A percentile compares a stretch with the other conserved stretches of the same genome.
Evolutionary conservation across 1,140 invertebrate genomes (phyloP).

Genomic region (Achatina immaculata): DNA sequence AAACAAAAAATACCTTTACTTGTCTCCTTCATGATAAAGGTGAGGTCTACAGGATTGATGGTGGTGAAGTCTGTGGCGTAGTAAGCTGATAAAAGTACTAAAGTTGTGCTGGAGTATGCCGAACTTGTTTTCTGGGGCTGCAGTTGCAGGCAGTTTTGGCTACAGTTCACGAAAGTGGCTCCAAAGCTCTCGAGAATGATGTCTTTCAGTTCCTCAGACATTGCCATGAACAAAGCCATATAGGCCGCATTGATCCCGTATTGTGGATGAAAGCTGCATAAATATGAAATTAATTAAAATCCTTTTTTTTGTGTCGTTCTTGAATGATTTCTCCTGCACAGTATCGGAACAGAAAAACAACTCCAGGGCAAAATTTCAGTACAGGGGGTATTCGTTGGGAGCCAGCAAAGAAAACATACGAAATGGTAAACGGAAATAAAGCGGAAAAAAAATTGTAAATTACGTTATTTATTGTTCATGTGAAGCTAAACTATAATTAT

Average conservation of each 20-base stretch:
- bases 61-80: conserved; percentile 32
- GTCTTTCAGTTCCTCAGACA: not conserved
- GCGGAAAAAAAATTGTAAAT: too few relatives aligned
- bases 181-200: conserved; percentile 20
- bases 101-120: conserved; percentile 15
- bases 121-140: conserved; percentile 34
- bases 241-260: conserved; percentile 22
- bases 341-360: too few relatives aligned
- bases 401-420: too few relatives aligned
- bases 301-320: too few relatives aligned
- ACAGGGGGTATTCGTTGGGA: too few relatives aligned
- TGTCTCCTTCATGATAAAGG: conserved; percentile 31
- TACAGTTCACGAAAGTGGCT: conserved; percentile 8
- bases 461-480: too few relatives aligned
- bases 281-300: too few relatives aligned
- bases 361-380: too few relatives aligned
- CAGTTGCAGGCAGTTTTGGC: not conserved
- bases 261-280: conserved; percentile 6
- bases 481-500: too few relatives aligned
- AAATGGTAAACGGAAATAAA: too few relatives aligned
- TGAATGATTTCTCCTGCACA: too few relatives aligned
- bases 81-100: conserved; percentile 4
- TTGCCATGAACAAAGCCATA: not conserved
- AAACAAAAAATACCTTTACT: not conserved
- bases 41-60: conserved; percentile 14